Percentiles rank a stretch among this genome's conserved stretches.
These are phyloP conservation scores for Bungarus multicinctus DNA, from an alignment of 2,113 vertebrate species.

Conservation along the genomic window DNA sequence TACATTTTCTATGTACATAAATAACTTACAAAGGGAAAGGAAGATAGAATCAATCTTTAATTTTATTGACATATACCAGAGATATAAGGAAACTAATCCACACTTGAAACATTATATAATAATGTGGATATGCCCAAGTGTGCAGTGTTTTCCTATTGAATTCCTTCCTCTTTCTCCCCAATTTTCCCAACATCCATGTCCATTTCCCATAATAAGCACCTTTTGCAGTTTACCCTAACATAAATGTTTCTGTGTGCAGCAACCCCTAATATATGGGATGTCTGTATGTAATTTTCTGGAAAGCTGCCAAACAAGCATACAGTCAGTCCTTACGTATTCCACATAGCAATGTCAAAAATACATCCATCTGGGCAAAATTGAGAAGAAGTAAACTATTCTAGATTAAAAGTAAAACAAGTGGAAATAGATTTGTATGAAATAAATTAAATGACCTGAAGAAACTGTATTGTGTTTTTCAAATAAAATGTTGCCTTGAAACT, in stretches of 20 bases:
- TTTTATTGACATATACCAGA: background rate
- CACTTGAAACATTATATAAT: background rate
- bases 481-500: background rate
- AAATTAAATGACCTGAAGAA: slow-evolving; percentile 8
- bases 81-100: background rate
- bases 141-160: background rate
- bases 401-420: slow-evolving; percentile 33
- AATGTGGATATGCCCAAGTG: background rate
- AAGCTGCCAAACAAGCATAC: background rate
- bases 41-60: background rate
- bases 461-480: slow-evolving; percentile 30
- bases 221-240: background rate
- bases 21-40: background rate
- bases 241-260: background rate
- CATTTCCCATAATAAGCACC: background rate
- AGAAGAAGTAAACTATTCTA: slow-evolving; percentile 23
- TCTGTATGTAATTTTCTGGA: background rate
- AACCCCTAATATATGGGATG: background rate
- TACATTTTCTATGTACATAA: background rate
- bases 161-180: background rate
- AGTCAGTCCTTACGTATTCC: background rate
- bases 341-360: slow-evolving; percentile 3
- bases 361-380: slow-evolving; percentile 14
- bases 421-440: slow-evolving; percentile 30
- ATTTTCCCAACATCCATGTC: background rate